These are phyloP conservation scores for Sapayoa aenigma DNA, from an alignment of 2,113 vertebrate species.

Conservation along the genomic window DNA sequence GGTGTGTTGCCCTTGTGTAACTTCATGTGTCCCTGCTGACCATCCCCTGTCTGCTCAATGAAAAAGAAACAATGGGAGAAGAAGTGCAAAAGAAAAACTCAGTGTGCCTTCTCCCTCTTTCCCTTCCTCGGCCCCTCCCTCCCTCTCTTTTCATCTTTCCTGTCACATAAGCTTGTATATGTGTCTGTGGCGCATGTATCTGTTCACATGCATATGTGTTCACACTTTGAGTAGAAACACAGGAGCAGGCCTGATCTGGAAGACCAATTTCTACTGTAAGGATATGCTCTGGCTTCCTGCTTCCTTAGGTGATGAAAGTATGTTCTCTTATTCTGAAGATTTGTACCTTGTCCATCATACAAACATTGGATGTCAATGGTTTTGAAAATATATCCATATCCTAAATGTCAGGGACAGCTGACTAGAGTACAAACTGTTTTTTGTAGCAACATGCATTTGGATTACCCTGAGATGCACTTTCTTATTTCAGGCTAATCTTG, in stretches of 20 bases:
- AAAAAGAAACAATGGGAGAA: no score
- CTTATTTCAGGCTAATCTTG: background rate
- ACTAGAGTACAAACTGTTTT: background rate
- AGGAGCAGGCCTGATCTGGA: background rate
- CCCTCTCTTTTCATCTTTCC: background rate
- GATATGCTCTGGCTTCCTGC: background rate
- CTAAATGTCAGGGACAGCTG: background rate
- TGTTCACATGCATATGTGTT: background rate
- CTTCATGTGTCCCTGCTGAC: background rate
- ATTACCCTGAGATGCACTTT: background rate
- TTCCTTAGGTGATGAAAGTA: background rate
- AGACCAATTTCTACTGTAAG: background rate
- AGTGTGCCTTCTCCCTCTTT: background rate
- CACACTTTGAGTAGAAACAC: no score
- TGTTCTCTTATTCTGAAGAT: background rate
- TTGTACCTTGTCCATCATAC: background rate
- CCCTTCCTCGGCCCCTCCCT: no score
- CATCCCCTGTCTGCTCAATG: no score
- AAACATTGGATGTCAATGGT: background rate
- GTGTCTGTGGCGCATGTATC: background rate
- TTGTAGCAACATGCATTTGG: fast-evolving
- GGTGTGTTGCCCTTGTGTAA: background rate
- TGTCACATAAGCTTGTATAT: background rate
- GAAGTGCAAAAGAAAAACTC: no score
- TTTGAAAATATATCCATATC: background rate